Conservation (phyloP, 2,888 invertebrate genomes). For the Drosophila gaucha region DNA sequence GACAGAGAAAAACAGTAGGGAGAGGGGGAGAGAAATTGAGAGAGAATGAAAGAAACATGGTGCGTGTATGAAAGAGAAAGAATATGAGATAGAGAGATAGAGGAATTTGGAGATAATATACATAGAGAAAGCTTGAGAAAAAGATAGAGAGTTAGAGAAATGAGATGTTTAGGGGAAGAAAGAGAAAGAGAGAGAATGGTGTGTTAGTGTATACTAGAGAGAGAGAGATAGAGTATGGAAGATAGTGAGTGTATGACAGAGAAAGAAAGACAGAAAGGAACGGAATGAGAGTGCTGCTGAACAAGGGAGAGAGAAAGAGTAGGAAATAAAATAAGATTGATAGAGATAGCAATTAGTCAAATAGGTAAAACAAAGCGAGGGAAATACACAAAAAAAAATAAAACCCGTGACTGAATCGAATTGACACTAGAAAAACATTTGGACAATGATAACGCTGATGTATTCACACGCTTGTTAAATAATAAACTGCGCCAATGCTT, state of each 20-base stretch:
- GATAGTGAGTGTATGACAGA: background rate
- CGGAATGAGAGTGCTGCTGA: background rate
- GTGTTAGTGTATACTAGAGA: too few relatives aligned
- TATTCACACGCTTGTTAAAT: background rate
- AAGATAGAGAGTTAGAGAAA: too few relatives aligned
- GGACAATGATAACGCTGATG: background rate
- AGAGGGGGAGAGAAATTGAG: too few relatives aligned
- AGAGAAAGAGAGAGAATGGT: too few relatives aligned
- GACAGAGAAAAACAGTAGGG: background rate
- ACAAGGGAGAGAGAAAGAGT: background rate
- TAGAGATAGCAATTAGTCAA: background rate
- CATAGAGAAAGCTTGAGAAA: too few relatives aligned
- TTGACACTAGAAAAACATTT: background rate
- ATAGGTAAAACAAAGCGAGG: background rate
- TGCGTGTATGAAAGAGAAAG: too few relatives aligned
- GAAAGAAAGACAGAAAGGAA: background rate
- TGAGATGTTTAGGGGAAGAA: too few relatives aligned
- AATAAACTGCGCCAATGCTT: constrained; percentile 1
- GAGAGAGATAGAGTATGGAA: background rate
- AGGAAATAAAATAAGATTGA: background rate
- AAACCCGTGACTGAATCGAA: background rate
- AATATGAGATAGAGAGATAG: too few relatives aligned
- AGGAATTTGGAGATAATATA: too few relatives aligned
- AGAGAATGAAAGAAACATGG: too few relatives aligned
- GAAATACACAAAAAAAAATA: background rate